Evolutionary conservation across 2,113 vertebrate species (phyloP).

Genomic region (Tyrannus savana): DNA sequence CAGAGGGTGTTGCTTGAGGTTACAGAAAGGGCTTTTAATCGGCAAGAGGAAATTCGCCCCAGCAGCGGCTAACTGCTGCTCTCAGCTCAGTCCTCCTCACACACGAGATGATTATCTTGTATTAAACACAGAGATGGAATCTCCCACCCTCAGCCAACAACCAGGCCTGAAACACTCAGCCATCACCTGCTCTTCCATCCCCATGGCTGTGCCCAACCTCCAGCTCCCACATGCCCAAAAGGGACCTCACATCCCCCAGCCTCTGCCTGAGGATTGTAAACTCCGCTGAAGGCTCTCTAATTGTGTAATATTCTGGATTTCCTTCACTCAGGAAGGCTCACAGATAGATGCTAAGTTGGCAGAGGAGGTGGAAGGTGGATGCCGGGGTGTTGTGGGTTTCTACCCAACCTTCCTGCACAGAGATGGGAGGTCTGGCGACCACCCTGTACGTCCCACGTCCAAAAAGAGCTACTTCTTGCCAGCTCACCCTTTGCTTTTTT

Average conservation of each 20-base stretch:
- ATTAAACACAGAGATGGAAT: neutral
- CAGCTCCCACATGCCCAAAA: accelerated
- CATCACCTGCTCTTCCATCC: neutral
- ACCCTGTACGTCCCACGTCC: neutral
- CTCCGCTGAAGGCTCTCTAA: accelerated
- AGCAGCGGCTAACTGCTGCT: neutral
- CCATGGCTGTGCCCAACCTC: accelerated
- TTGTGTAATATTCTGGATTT: neutral
- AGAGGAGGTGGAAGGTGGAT: neutral
- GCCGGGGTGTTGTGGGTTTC: neutral
- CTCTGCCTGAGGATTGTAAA: neutral
- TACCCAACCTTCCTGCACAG: neutral
- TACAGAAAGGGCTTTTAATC: conserved; percentile 20
- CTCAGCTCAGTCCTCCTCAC: neutral
- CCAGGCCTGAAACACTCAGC: accelerated
- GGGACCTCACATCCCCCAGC: accelerated
- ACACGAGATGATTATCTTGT: neutral
- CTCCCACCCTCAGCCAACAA: neutral
- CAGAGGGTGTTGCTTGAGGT: neutral
- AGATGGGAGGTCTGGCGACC: neutral
- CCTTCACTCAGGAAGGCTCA: neutral
- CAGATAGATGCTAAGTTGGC: neutral
- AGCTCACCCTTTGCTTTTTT: neutral
- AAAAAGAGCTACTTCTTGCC: neutral
- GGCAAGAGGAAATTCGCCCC: neutral